phyloP scores from a whole-genome alignment of 2,113 vertebrate genomes.

The Junco hyemalis region DNA sequence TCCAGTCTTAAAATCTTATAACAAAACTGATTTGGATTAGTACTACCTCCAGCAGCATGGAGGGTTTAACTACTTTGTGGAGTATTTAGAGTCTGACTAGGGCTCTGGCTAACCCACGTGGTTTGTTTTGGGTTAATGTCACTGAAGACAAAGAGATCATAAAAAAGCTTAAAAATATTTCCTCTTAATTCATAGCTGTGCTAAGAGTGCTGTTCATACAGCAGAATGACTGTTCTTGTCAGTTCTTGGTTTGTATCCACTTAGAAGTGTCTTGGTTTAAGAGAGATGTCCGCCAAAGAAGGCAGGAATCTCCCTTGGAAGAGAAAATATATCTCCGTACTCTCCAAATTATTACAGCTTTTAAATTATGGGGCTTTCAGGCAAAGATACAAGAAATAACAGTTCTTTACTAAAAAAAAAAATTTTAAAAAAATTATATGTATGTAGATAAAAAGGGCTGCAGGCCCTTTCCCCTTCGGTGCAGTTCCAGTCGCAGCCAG shows the following conservation, averaged over 20 bases:
- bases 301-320: fast-evolving
- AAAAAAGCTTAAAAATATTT: not conserved
- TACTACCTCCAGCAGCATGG: not conserved
- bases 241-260: not conserved
- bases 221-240: not conserved
- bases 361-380: not conserved
- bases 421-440: too few relatives aligned
- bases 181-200: not conserved
- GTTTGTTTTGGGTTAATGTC: not conserved
- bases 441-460: too few relatives aligned
- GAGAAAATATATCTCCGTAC: not conserved
- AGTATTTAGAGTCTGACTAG: not conserved
- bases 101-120: not conserved
- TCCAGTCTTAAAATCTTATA: not conserved
- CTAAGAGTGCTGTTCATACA: not conserved
- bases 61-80: not conserved
- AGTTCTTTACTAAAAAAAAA: not conserved
- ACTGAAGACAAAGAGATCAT: not conserved
- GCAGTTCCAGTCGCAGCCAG: not conserved
- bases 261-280: not conserved
- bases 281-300: not conserved
- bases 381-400: not conserved
- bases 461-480: fast-evolving
- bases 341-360: not conserved
- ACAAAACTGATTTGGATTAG: not conserved